Base-by-base conservation (phyloP, 2,113 vertebrate genomes). In the Acrocephalus arundinaceus region DNA sequence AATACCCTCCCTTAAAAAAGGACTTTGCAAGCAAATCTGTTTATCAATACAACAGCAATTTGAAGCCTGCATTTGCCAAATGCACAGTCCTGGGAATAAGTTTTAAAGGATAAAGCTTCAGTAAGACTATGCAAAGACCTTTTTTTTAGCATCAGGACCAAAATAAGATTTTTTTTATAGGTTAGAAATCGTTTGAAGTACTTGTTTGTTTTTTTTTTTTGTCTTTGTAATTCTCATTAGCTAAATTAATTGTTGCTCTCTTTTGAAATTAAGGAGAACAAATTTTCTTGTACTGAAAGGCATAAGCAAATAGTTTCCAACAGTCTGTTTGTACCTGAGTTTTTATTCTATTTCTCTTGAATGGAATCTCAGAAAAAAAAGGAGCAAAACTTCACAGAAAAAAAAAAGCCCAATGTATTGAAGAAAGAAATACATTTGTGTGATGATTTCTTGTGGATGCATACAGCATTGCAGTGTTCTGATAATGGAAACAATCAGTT, bases 401-500 rank as follows among this genome's bases (percentile, higher is more conserved):
- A 55, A 63, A 76, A 37, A 41, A 39, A 18, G 0, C 28, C 13
- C 24, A 49, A 27, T 67, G 21, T 66, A 71, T 63, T 73, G 81
- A 92, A 90, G 30, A 73, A 77, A 93, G 70, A 88, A 94, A 87
- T 86, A 20, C 10, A 55, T 84, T 76, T 48, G 27, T 48, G 27
- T 65, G 75, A 58, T 88, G 78, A 72, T 93, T 93, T 96, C 66
- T 79, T 85, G 48, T 45, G 83, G 61, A 83, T 94, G 86, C 61
- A 28, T 65, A 33, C 31, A 65, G 55, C 78, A 90, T 85, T 66
- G 66, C 81, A 85, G 59, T 65, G 41, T 89, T 87, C 66, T 78
- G 79, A 59, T 96, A 97, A 96, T 94, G 89, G 95, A 95, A 96
- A 96, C 78, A 85, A 94, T 96, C 96, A 93, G 68, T 93, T 97